Percentiles rank a stretch among this genome's conserved stretches.
These are phyloP conservation scores for Acanthopagrus latus DNA, from an alignment of 2,797 vertebrate genomes.

Conservation along the genomic window DNA sequence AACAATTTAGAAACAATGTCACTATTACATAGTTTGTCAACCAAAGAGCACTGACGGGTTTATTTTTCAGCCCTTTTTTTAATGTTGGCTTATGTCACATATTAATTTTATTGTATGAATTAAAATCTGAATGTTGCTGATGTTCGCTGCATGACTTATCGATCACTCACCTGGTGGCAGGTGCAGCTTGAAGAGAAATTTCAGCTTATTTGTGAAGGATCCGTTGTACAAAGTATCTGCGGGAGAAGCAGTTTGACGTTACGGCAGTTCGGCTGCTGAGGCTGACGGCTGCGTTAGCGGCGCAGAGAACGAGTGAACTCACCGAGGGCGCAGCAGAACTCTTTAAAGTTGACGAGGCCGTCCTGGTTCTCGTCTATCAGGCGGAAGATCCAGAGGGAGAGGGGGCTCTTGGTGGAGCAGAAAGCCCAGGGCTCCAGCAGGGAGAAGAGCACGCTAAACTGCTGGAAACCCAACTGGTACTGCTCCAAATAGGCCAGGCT, in stretches of 20 bases:
- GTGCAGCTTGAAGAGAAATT: slow-evolving; percentile 97
- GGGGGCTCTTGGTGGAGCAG: slow-evolving; percentile 87
- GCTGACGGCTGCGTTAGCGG: background rate
- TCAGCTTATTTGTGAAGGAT: slow-evolving; percentile 97
- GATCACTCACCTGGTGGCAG: slow-evolving; percentile 92
- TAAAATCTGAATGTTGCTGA: background rate
- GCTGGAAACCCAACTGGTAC: slow-evolving; percentile 94
- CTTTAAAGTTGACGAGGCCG: slow-evolving; percentile 96
- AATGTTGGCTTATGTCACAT: too few relatives aligned
- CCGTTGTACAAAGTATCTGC: slow-evolving; percentile 93
- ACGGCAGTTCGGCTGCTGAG: background rate
- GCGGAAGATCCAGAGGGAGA: slow-evolving; percentile 92
- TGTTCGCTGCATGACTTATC: background rate
- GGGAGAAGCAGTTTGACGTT: slow-evolving; percentile 56
- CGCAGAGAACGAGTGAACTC: slow-evolving; percentile 32
- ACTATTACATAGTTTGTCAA: too few relatives aligned
- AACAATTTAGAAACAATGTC: too few relatives aligned
- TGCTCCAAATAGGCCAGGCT: slow-evolving; percentile 96
- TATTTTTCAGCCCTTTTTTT: too few relatives aligned
- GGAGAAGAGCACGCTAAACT: slow-evolving; percentile 91
- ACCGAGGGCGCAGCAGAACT: slow-evolving; percentile 93
- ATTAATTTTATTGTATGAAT: background rate
- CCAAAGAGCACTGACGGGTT: too few relatives aligned
- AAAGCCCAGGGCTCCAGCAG: slow-evolving; percentile 94
- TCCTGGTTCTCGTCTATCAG: slow-evolving; percentile 92